phyloP scores from a whole-genome alignment of 1,140 invertebrate species.

The Cecropterus lyciades region DNA sequence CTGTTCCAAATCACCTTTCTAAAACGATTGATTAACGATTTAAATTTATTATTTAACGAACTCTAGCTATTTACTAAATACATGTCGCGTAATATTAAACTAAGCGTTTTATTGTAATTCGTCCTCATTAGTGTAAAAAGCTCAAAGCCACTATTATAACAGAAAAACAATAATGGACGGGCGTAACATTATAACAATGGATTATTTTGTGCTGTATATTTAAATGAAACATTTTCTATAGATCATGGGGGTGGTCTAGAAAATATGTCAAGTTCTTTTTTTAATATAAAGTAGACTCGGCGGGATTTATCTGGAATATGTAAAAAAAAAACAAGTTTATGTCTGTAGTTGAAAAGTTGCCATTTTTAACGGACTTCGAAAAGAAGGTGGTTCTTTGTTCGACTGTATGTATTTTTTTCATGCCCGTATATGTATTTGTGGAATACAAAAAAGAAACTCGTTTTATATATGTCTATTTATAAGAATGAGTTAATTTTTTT shows the following conservation, averaged over 20 bases:
- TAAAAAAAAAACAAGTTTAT: too few species aligned
- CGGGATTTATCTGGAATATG: background rate
- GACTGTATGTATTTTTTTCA: too few species aligned
- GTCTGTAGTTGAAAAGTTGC: too few species aligned
- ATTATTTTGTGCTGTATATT: slow-evolving; percentile 16
- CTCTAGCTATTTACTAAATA: slow-evolving; percentile 29
- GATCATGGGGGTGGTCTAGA: background rate
- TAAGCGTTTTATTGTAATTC: slow-evolving; percentile 29
- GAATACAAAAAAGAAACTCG: too few species aligned
- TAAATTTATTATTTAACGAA: slow-evolving; percentile 24
- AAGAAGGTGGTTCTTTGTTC: too few species aligned
- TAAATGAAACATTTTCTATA: slow-evolving; percentile 1
- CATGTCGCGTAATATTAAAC: slow-evolving; percentile 19
- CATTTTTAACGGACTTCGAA: too few species aligned
- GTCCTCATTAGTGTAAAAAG: slow-evolving; percentile 27
- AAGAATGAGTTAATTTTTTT: too few species aligned
- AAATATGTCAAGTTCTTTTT: slow-evolving; percentile 11
- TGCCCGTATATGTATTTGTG: too few species aligned
- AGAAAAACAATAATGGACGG: slow-evolving; percentile 29
- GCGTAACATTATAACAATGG: slow-evolving; percentile 21
- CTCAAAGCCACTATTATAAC: slow-evolving; percentile 29
- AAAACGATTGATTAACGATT: slow-evolving; percentile 23
- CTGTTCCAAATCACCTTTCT: slow-evolving; percentile 23
- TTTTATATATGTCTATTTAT: too few species aligned
- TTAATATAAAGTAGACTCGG: too few species aligned